Conservation (phyloP, 92 coral and sea anemone genomes). For the Hydrozoanthus gracilis region DNA sequence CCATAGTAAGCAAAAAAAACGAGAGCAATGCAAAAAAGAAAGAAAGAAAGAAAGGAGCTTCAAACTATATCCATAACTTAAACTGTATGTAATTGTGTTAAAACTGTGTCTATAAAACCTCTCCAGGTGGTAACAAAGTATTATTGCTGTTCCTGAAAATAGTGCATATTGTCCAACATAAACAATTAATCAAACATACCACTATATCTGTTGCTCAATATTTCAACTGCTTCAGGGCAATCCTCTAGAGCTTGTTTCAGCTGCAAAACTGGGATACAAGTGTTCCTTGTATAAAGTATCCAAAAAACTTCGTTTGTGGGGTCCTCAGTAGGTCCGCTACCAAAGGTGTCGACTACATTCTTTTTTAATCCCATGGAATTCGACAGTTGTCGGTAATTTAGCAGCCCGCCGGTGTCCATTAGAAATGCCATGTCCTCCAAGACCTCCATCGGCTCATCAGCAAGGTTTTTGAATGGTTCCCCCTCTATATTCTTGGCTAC, state of each 20-base stretch:
- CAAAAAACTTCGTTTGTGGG: not conserved
- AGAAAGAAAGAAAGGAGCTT: too few relatives aligned
- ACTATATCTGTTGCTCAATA: not conserved
- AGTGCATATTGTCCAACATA: not conserved
- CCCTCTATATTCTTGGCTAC: not conserved
- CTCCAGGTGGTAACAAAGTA: too few relatives aligned
- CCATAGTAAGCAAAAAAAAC: too few relatives aligned
- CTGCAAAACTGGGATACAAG: not conserved
- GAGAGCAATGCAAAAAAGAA: too few relatives aligned
- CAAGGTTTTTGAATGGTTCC: not conserved
- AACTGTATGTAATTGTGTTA: too few relatives aligned
- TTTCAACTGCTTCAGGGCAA: not conserved
- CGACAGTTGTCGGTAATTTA: not conserved
- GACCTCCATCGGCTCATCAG: not conserved
- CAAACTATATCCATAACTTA: too few relatives aligned
- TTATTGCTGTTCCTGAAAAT: too few relatives aligned
- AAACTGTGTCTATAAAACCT: too few relatives aligned
- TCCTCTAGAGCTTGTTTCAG: not conserved
- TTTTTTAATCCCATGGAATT: not conserved
- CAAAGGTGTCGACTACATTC: not conserved
- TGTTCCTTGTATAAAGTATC: not conserved
- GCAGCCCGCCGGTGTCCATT: not conserved
- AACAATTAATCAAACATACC: not conserved
- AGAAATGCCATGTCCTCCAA: not conserved
- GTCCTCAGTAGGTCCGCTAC: not conserved